A percentile compares a stretch with the other conserved stretches of the same genome.
Conservation (phyloP, 2,113 vertebrate genomes). For the Solea solea region DNA sequence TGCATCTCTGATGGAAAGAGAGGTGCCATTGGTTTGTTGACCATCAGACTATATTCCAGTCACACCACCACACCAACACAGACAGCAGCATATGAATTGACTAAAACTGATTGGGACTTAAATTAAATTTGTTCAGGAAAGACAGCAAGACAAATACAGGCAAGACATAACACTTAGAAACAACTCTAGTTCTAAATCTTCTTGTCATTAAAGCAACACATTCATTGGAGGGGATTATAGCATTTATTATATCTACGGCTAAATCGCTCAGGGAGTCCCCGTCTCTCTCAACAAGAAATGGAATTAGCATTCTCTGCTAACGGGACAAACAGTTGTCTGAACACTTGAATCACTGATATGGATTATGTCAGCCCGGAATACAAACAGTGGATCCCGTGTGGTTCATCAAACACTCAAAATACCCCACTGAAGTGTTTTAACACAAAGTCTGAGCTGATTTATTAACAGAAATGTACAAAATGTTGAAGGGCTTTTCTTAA, state of each 20-base stretch:
- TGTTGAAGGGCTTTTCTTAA: neutral
- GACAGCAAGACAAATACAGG: too few species aligned
- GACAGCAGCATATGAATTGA: neutral
- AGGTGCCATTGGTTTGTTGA: neutral
- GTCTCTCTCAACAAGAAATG: neutral
- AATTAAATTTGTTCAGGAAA: constrained; percentile 9
- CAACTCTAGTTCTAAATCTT: constrained; percentile 5
- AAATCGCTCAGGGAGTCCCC: constrained; percentile 37
- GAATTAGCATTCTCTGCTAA: constrained; percentile 33
- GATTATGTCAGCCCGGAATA: constrained; percentile 26
- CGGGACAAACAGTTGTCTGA: constrained; percentile 3
- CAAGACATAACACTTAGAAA: constrained; percentile 24
- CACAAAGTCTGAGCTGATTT: neutral
- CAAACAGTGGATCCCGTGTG: constrained; percentile 1
- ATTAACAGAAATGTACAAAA: neutral
- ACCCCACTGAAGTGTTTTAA: constrained; percentile 12
- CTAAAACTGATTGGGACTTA: neutral
- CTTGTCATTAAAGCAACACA: constrained; percentile 1
- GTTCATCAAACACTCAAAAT: neutral
- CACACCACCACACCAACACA: neutral
- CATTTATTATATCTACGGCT: neutral
- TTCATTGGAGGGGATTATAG: constrained; percentile 43
- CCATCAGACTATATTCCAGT: neutral
- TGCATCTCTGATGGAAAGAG: neutral
- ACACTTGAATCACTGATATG: constrained; percentile 54